Percentiles rank a stretch among this genome's conserved stretches.
Evolutionary conservation across 2,888 invertebrate species (phyloP).

Genomic region (Meteorus colon): DNA sequence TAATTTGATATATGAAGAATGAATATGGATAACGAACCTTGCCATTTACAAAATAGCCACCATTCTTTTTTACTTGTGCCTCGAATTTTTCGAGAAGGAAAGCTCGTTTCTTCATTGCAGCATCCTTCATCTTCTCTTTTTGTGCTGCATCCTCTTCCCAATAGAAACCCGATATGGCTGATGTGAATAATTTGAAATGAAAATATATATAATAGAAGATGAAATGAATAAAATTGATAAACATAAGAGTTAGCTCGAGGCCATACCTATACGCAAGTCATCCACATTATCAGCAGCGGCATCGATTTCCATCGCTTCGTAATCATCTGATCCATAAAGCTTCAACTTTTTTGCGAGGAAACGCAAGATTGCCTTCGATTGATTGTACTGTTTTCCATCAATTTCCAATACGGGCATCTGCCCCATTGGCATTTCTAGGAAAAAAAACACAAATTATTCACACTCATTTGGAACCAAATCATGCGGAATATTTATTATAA

Average conservation of each 20-base stretch:
- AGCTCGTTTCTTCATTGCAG: slow-evolving; percentile 56
- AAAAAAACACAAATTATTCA: slow-evolving; percentile 4
- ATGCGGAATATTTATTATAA: background rate
- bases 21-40: slow-evolving; percentile 57
- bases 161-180: slow-evolving; percentile 59
- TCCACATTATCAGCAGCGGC: slow-evolving; percentile 73
- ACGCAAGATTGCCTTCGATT: slow-evolving; percentile 75
- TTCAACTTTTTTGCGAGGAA: slow-evolving; percentile 74
- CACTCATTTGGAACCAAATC: background rate
- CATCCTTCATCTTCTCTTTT: slow-evolving; percentile 61
- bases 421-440: slow-evolving; percentile 73
- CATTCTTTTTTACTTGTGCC: slow-evolving; percentile 63
- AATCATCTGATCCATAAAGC: slow-evolving; percentile 74
- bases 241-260: too few species aligned
- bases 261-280: slow-evolving; percentile 74
- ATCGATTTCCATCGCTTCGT: slow-evolving; percentile 75
- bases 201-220: background rate
- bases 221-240: background rate
- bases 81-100: slow-evolving; percentile 61
- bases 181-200: slow-evolving; percentile 12
- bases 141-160: slow-evolving; percentile 60
- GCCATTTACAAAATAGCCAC: slow-evolving; percentile 65
- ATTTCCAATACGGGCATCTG: slow-evolving; percentile 74
- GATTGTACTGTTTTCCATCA: slow-evolving; percentile 72
- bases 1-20: background rate